Percentiles rank a stretch among this genome's conserved stretches.
These are phyloP conservation scores for Alentia gelatinosa DNA, from an alignment of 2,888 invertebrate genomes.

Conservation along the genomic window DNA sequence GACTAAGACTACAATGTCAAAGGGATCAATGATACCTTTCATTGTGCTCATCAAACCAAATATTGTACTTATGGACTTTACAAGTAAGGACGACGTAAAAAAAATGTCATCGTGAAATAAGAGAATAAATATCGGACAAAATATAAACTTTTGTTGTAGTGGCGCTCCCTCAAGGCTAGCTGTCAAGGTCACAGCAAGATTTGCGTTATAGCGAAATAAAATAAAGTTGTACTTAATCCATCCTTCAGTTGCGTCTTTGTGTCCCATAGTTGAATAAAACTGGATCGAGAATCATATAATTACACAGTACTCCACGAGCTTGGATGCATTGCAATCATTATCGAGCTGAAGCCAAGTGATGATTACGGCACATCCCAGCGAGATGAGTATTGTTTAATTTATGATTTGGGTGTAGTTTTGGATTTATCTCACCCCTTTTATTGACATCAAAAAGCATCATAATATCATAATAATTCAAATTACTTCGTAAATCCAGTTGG, in stretches of 20 bases:
- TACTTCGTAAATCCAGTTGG: no score
- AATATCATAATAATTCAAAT: no score
- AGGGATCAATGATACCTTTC: not conserved
- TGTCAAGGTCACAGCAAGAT: not conserved
- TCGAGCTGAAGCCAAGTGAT: no score
- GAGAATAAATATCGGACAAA: not conserved
- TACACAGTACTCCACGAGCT: no score
- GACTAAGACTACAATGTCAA: not conserved
- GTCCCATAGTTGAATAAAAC: no score
- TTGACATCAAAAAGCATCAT: no score
- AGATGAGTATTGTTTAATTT: no score
- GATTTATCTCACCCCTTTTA: no score
- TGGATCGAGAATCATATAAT: no score
- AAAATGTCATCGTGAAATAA: not conserved
- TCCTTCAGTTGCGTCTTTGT: not conserved
- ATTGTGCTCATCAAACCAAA: not conserved
- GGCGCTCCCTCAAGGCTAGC: not conserved
- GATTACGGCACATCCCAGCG: no score
- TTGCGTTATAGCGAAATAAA: not conserved
- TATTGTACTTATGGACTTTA: not conserved
- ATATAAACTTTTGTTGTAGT: not conserved
- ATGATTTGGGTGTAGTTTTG: no score
- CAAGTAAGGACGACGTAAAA: not conserved
- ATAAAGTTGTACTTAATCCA: not conserved
- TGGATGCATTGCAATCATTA: no score